Conservation (phyloP, 2,113 vertebrate genomes). For the Cyphomyrus discorhynchus region DNA sequence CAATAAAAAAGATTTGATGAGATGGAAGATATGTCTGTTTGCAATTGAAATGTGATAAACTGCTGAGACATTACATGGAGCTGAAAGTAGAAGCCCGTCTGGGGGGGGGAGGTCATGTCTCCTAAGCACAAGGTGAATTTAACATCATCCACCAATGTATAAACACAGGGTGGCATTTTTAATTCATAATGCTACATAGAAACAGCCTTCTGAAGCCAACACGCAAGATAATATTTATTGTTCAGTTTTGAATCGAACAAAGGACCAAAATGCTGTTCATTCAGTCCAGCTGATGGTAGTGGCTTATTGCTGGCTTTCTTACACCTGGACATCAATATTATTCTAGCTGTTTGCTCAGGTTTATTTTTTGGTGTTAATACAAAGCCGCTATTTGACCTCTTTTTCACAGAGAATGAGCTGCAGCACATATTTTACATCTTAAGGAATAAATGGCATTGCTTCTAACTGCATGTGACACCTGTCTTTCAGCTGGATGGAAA, state of each 20-base stretch:
- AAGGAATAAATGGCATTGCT: background rate
- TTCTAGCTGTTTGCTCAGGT: background rate
- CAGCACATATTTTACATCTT: background rate
- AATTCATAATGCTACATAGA: background rate
- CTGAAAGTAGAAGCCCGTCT: background rate
- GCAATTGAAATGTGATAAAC: background rate
- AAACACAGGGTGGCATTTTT: background rate
- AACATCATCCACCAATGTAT: background rate
- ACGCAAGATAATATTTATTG: conserved; percentile 36
- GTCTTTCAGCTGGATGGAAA: background rate
- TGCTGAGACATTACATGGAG: background rate
- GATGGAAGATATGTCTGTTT: background rate
- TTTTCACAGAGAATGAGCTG: background rate
- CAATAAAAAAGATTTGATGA: background rate
- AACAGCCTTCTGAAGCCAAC: background rate
- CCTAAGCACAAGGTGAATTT: background rate
- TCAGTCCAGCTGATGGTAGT: conserved; percentile 23
- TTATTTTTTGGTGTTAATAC: background rate
- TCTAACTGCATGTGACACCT: background rate
- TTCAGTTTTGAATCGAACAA: conserved; percentile 27
- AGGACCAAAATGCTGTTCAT: conserved; percentile 63
- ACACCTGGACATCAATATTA: background rate
- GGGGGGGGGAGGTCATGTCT: background rate
- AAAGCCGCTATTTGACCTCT: background rate
- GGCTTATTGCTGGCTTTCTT: conserved; percentile 37